Conservation (phyloP, 2,113 vertebrate genomes). For the Neotoma lepida region DNA sequence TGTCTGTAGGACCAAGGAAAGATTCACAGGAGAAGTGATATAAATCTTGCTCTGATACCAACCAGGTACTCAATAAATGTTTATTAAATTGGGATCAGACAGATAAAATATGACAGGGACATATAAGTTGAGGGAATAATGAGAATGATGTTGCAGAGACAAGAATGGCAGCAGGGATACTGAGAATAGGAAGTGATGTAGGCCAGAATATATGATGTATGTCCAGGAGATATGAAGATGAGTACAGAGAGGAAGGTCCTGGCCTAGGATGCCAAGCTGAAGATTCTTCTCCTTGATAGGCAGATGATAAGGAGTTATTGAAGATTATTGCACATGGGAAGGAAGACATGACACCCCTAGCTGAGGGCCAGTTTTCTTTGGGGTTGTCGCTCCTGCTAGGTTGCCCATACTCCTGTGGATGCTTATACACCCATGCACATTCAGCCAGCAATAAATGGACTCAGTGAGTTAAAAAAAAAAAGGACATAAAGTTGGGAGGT, state of each 20-base stretch:
- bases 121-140: not conserved
- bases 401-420: not conserved
- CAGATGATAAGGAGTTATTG: not conserved
- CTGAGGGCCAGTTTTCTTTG: not conserved
- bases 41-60: not conserved
- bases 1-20: not conserved
- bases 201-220: not conserved
- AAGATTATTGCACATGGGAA: slow-evolving; percentile 8
- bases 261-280: not conserved
- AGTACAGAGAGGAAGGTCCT: not conserved
- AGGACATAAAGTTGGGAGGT: no score
- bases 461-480: not conserved
- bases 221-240: not conserved
- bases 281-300: slow-evolving; percentile 4
- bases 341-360: not conserved
- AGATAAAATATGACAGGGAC: slow-evolving; percentile 1
- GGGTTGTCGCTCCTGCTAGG: not conserved
- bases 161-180: not conserved
- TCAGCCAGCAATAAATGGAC: not conserved
- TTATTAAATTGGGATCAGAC: slow-evolving; percentile 10
- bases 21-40: slow-evolving; percentile 15
- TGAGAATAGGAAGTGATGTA: not conserved
- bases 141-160: not conserved
- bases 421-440: no score
- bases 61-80: slow-evolving; percentile 30